Percentiles rank a stretch among this genome's conserved stretches.
Conservation (phyloP, 2,113 vertebrate genomes). For the Murina feae region DNA sequence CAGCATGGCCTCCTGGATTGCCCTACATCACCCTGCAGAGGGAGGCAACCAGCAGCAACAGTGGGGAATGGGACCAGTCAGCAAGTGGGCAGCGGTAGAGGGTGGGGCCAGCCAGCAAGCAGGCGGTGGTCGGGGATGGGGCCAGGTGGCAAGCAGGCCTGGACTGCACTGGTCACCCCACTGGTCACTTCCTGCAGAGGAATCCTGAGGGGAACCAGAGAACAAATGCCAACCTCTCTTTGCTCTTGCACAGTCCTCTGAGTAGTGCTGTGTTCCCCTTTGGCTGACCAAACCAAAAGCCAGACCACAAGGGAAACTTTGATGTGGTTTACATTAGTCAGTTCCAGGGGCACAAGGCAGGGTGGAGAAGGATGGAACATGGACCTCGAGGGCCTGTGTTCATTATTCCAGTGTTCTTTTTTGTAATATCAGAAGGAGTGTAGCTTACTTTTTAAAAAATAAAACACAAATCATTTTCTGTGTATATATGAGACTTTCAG, state of each 20-base stretch:
- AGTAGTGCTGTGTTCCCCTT: neutral
- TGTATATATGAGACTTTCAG: neutral
- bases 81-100: too few relatives aligned
- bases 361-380: neutral
- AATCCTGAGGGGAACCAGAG: neutral
- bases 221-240: neutral
- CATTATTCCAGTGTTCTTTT: neutral
- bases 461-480: constrained; percentile 3
- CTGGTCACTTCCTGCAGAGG: too few relatives aligned
- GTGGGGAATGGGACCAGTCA: too few relatives aligned
- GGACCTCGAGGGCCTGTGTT: neutral
- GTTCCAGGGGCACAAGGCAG: neutral
- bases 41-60: too few relatives aligned
- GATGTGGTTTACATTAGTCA: neutral
- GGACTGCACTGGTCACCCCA: too few relatives aligned
- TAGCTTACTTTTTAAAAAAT: neutral
- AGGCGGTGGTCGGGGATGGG: too few relatives aligned
- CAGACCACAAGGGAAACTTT: neutral
- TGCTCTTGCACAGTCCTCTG: neutral
- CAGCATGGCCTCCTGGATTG: too few relatives aligned
- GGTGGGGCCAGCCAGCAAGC: too few relatives aligned
- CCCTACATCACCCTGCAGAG: too few relatives aligned
- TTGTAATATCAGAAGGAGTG: neutral
- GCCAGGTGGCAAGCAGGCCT: too few relatives aligned
- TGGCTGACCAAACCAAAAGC: neutral